Evolutionary conservation across 2,888 invertebrate genomes (phyloP).

Genomic region (Cordilura impudica): DNA sequence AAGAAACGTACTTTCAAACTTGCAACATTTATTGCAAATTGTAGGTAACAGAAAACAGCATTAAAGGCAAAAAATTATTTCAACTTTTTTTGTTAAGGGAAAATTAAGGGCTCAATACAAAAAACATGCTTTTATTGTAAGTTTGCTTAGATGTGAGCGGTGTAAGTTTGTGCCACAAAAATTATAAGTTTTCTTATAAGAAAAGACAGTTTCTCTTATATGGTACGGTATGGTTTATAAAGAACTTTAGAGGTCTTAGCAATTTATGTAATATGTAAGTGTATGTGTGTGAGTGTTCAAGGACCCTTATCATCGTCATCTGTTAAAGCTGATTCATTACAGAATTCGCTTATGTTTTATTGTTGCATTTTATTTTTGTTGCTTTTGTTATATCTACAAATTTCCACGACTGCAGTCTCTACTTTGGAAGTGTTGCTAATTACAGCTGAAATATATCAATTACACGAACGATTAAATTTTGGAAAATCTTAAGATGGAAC

Average conservation of each 20-base stretch:
- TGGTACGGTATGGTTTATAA: conserved; percentile 15
- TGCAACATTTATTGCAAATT: conserved; percentile 52
- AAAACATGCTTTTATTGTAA: neutral
- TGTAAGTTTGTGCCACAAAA: conserved; percentile 42
- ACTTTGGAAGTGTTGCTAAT: conserved; percentile 64
- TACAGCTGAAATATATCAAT: conserved; percentile 66
- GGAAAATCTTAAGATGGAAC: conserved; percentile 57
- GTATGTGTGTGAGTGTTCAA: conserved; percentile 22
- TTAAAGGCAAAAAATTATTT: neutral
- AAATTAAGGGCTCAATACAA: neutral
- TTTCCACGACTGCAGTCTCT: conserved; percentile 33
- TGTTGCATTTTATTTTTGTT: neutral
- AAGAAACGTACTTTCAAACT: neutral
- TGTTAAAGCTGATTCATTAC: conserved; percentile 61
- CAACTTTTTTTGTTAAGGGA: neutral
- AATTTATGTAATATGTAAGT: conserved; percentile 22
- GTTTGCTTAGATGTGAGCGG: too few species aligned
- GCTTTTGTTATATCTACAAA: conserved; percentile 27
- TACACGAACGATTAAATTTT: conserved; percentile 66
- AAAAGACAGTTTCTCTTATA: conserved; percentile 31
- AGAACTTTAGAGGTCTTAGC: conserved; percentile 9
- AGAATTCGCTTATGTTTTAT: conserved; percentile 25
- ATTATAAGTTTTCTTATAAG: conserved; percentile 58
- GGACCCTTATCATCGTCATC: conserved; percentile 61
- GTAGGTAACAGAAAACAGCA: conserved; percentile 19